phyloP scores from a whole-genome alignment of 2,888 invertebrate genomes.

The Helleia helle region DNA sequence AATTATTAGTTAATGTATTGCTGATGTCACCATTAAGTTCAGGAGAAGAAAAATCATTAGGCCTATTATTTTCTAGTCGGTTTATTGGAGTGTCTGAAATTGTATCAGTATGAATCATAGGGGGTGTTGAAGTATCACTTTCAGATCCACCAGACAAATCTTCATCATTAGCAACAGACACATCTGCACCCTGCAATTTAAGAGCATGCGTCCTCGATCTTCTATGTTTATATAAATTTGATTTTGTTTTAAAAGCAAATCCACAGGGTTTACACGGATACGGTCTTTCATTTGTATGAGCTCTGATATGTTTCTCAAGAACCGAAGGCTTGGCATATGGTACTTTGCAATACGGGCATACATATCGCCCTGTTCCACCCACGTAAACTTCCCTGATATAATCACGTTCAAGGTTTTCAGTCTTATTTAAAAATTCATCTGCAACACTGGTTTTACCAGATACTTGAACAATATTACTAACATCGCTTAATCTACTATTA shows the following conservation, averaged over 20 bases:
- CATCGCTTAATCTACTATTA: conserved; percentile 61
- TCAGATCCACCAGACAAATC: conserved; percentile 75
- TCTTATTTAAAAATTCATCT: conserved; percentile 71
- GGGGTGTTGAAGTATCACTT: conserved; percentile 68
- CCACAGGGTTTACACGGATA: conserved; percentile 92
- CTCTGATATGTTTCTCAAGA: conserved; percentile 93
- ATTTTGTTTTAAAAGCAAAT: conserved; percentile 94
- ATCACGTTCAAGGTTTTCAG: conserved; percentile 70
- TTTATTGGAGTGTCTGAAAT: conserved; percentile 57
- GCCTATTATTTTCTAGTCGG: conserved; percentile 46
- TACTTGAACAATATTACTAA: conserved; percentile 64
- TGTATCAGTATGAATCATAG: conserved; percentile 51
- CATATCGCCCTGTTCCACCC: conserved; percentile 78
- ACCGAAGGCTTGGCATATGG: conserved; percentile 95
- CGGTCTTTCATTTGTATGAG: conserved; percentile 94
- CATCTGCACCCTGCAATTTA: conserved; percentile 76
- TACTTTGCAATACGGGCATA: conserved; percentile 91
- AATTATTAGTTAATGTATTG: conserved; percentile 30
- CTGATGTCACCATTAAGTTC: conserved; percentile 47
- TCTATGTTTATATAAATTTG: conserved; percentile 93
- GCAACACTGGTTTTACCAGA: conserved; percentile 70
- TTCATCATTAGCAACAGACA: conserved; percentile 70
- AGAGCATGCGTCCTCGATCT: conserved; percentile 82
- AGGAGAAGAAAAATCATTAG: conserved; percentile 55
- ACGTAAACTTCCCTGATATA: conserved; percentile 62